A percentile compares a stretch with the other conserved stretches of the same genome.
Evolutionary conservation across 1,140 invertebrate species (phyloP).

Genomic region (Pemphigus obesinymphae): DNA sequence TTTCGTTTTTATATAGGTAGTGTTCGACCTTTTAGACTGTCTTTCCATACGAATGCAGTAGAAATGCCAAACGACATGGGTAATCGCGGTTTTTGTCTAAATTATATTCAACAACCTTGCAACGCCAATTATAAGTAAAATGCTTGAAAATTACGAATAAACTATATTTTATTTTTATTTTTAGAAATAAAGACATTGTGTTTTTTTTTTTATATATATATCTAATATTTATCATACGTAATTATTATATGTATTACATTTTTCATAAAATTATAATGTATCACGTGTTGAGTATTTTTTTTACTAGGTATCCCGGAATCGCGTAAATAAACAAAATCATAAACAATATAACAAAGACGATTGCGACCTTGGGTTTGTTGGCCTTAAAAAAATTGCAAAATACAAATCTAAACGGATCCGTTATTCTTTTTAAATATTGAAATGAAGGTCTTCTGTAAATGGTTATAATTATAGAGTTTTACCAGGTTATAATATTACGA

Average conservation of each 20-base stretch:
- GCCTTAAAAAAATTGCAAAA: not conserved
- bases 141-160: not conserved
- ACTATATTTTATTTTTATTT: not conserved
- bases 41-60: constrained; percentile 69
- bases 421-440: not conserved
- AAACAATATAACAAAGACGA: not conserved
- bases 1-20: constrained; percentile 57
- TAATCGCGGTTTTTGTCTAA: constrained; percentile 74
- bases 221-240: too few species aligned
- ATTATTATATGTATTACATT: not conserved
- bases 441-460: not conserved
- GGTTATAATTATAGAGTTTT: not conserved
- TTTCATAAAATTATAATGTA: not conserved
- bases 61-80: constrained; percentile 68
- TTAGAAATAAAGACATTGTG: not conserved
- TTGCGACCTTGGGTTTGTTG: not conserved
- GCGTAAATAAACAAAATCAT: not conserved
- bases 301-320: constrained; percentile 4
- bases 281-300: not conserved
- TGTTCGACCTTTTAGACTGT: constrained; percentile 71
- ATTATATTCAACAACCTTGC: constrained; percentile 78
- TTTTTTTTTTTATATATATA: not conserved
- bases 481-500: not conserved
- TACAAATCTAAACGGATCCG: not conserved
- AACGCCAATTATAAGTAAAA: constrained; percentile 53